Evolutionary conservation across 2,797 vertebrate genomes (phyloP).

Genomic region (Melanotaenia trifasciata): DNA sequence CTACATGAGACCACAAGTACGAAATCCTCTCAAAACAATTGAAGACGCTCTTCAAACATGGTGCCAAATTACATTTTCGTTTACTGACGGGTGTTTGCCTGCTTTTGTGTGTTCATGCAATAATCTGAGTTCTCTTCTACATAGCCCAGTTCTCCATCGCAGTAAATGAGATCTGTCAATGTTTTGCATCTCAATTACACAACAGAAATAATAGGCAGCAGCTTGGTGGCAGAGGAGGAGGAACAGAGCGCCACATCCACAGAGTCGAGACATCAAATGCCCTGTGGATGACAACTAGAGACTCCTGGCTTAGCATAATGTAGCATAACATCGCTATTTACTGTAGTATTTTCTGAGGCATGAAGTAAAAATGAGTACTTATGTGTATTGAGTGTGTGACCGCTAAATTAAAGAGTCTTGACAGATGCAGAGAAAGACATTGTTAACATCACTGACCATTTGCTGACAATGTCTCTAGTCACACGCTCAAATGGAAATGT

Average conservation of each 20-base stretch:
- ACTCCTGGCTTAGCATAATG: slow-evolving; percentile 35
- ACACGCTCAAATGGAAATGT: background rate
- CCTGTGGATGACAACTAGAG: slow-evolving; percentile 17
- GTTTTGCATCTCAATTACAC: slow-evolving; percentile 83
- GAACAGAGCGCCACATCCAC: slow-evolving; percentile 33
- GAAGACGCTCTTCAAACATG: slow-evolving; percentile 70
- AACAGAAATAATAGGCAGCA: slow-evolving; percentile 71
- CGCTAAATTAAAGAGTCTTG: background rate
- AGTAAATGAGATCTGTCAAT: slow-evolving; percentile 85
- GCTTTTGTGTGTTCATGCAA: slow-evolving; percentile 62
- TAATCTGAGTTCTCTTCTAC: slow-evolving; percentile 76
- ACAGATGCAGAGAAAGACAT: background rate
- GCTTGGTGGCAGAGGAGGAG: slow-evolving; percentile 28
- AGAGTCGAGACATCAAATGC: slow-evolving; percentile 42
- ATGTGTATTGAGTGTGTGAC: background rate
- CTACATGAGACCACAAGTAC: slow-evolving; percentile 54
- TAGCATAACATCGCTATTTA: slow-evolving; percentile 9
- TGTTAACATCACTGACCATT: background rate
- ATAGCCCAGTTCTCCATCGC: slow-evolving; percentile 78
- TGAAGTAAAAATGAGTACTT: background rate
- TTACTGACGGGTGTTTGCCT: slow-evolving; percentile 39
- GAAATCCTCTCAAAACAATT: slow-evolving; percentile 65
- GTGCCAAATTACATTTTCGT: slow-evolving; percentile 65
- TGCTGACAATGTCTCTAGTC: background rate
- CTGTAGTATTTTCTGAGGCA: slow-evolving; percentile 25